These are phyloP conservation scores for Sturnira hondurensis DNA, from an alignment of 2,113 vertebrate genomes.

Conservation along the genomic window DNA sequence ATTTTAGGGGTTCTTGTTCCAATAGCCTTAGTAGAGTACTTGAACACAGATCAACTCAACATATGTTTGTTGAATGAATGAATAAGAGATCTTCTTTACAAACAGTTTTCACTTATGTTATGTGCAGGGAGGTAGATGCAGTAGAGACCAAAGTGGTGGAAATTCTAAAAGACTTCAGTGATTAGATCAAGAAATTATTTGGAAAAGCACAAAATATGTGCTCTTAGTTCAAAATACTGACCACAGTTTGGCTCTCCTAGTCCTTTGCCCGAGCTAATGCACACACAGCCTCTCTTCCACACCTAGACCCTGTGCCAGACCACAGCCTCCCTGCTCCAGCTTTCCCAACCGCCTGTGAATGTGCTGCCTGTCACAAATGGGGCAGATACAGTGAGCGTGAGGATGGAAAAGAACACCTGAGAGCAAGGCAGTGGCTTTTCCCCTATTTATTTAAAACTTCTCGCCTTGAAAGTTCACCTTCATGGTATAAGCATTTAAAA, in stretches of 20 bases:
- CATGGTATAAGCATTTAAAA: neutral
- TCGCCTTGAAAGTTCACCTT: neutral
- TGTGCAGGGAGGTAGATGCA: neutral
- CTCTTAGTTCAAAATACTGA: slow-evolving; percentile 26
- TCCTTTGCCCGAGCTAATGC: neutral
- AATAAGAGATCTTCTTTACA: neutral
- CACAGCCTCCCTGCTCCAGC: neutral
- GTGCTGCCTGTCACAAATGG: neutral
- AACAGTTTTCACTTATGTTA: neutral
- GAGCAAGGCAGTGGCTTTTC: neutral
- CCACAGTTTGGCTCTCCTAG: slow-evolving; percentile 25
- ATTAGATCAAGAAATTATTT: slow-evolving; percentile 37
- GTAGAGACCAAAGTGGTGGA: neutral
- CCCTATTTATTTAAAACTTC: neutral
- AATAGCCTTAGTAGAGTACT: neutral
- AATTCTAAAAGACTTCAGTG: slow-evolving; percentile 46
- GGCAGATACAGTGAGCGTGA: neutral
- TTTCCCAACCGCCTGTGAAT: neutral
- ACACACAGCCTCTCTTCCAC: neutral
- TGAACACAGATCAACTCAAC: neutral
- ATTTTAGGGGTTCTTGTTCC: neutral
- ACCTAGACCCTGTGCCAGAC: neutral
- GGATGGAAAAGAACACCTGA: slow-evolving; percentile 3
- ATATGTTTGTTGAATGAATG: neutral
- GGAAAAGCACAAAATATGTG: slow-evolving; percentile 18